Evolutionary conservation across 2,888 invertebrate species (phyloP).

Genomic region (Elmis aenea): DNA sequence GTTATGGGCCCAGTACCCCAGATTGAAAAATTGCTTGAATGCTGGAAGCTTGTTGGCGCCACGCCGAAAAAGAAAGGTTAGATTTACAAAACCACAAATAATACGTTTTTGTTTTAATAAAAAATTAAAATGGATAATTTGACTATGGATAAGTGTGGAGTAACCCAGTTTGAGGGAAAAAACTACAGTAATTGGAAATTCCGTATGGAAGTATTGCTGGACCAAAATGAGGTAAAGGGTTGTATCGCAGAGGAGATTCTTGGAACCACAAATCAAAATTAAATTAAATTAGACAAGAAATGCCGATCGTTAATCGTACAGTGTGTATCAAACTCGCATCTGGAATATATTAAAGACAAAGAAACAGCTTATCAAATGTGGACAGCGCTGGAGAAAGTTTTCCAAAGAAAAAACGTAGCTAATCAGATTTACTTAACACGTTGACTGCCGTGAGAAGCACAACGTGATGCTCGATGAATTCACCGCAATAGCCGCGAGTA

Average conservation of each 20-base stretch:
- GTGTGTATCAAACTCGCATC: constrained; percentile 25
- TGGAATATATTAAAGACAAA: constrained; percentile 28
- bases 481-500: too few species aligned
- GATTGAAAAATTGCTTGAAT: background rate
- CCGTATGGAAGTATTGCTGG: constrained; percentile 18
- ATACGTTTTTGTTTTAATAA: too few species aligned
- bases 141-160: constrained; percentile 14
- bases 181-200: constrained; percentile 21
- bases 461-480: too few species aligned
- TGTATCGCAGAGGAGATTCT: constrained; percentile 16
- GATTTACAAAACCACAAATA: too few species aligned
- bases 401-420: constrained; percentile 27
- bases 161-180: constrained; percentile 21
- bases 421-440: constrained; percentile 26
- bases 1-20: constrained; percentile 2
- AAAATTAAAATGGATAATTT: too few species aligned
- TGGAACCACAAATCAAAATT: constrained; percentile 7
- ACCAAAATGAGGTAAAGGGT: constrained; percentile 15
- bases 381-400: constrained; percentile 24
- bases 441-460: too few species aligned
- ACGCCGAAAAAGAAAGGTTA: too few species aligned
- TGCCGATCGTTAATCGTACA: constrained; percentile 26
- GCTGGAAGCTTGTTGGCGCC: too few species aligned
- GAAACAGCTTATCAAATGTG: constrained; percentile 27
- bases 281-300: constrained; percentile 18